Base-by-base conservation (phyloP, 2,797 vertebrate genomes). In the Distichodus sexfasciatus region DNA sequence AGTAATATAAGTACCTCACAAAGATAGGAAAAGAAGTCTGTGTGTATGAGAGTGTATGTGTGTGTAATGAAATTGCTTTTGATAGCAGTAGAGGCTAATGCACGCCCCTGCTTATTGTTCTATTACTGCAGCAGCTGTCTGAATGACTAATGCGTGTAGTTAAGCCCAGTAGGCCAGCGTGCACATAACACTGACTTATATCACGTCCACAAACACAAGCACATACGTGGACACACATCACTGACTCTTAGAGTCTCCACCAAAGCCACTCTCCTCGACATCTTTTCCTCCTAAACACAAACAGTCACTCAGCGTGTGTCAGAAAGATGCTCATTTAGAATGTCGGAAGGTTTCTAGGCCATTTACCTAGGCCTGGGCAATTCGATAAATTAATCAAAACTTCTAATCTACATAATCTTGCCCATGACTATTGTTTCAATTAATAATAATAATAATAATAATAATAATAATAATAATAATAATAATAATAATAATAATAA, bases 71-170 rank as follows among this genome's bases (percentile, higher is more conserved):
- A 79, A 79, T 74, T 71, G 57, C 41, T 51, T 79, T 65, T 76
- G 69, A 79, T 71, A 74, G 64, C 61, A 69, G 47, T 64, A 61
- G 50, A 72, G 53, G 64, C 68, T 72, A 76, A 76, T 58, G 50
- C 59, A 71, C 66, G 68, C 60, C 71, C 63, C 58, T 76, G 61
- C 55, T 71, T 74, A 81, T 78, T 78, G 64, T 78, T 76, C 68
- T 69, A 72, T 76, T 78, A 69, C 48, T 69, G 59, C 79, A 57
- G 41, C 47, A 47, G 35, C 74, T 72, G 71, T 74, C 74, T 54
- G 28, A 66, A 64, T 74, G 69, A 81, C 71, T 71, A 74, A 78
- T 74, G 68, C 41, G 54, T 50, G 46, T 41, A 66, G 68, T 78
- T 78, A 73, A 74, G 57, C 14, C 6, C 55, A 58, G 19, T 68